A percentile compares a stretch with the other conserved stretches of the same genome.
These are phyloP conservation scores for Cavia porcellus DNA, from an alignment of 2,113 vertebrate genomes.

Conservation along the genomic window DNA sequence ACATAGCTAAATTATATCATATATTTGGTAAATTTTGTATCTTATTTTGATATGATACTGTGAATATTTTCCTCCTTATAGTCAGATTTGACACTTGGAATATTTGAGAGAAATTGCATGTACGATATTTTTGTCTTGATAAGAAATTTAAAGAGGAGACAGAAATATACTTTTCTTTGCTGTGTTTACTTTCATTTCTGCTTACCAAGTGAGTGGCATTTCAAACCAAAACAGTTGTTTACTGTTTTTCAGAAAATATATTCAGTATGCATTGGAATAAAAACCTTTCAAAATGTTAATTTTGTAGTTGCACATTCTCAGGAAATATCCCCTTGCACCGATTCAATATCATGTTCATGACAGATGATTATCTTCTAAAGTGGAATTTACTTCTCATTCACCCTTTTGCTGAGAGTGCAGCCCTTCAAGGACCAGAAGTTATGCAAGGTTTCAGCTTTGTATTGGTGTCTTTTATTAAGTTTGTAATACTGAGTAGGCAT, in stretches of 20 bases:
- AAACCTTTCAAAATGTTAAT: background rate
- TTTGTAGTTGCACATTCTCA: background rate
- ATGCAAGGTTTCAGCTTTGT: background rate
- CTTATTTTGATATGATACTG: background rate
- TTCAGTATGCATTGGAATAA: background rate
- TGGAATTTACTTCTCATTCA: background rate
- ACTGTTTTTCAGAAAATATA: background rate
- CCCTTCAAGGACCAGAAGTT: background rate
- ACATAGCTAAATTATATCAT: background rate
- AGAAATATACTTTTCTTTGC: background rate
- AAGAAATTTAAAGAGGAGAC: background rate
- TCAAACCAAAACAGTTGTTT: background rate
- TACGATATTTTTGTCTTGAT: background rate
- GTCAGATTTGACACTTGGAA: background rate
- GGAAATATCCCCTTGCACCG: background rate
- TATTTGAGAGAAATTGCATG: background rate
- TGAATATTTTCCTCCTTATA: background rate
- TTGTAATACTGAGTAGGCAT: background rate
- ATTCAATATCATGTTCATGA: background rate
- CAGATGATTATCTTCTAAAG: background rate
- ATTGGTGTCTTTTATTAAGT: background rate
- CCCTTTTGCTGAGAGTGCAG: background rate
- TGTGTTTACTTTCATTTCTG: background rate
- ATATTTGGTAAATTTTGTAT: background rate
- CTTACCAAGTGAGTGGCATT: background rate